Evolutionary conservation across 2,113 vertebrate species (phyloP), one percentile per base, ranked within the genome.

Genomic region (Sylvietta virens): DNA sequence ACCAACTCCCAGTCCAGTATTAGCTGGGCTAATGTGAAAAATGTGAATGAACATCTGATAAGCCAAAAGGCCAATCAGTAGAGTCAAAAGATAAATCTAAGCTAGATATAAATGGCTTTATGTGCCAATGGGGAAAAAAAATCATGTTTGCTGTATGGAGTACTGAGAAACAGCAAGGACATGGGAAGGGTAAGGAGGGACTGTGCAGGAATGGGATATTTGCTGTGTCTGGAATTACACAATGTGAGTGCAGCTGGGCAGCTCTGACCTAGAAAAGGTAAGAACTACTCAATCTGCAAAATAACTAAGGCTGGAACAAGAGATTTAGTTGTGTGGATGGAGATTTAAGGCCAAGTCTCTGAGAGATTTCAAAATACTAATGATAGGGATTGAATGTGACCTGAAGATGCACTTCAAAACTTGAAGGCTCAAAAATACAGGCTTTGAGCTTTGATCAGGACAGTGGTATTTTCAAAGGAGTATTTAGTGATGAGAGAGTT

Each of bases 211-310:
- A 8, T 12, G 5, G 33, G 26, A 58, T 8, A 74, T 42, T 23
- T 4, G 0, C 64, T 73, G 23, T 35, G 39, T 72, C 31, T 79
- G 30, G 50, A 82, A 82, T 48, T 11, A 4, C 11, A 47, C 44
- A 67, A 18, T 0, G 0, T 10, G 6, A 56, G 44, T 0, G 1
- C 60, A 64, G 40, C 16, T 64, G 27, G 31, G 22, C 33, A 73
- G 76, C 7, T 77, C 51, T 57, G 72, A 86, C 42, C 48, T 35
- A 53, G 30, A 9, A 54, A 81, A 80, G 48, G 26, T 56, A 91
- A 76, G 70, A 72, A 53, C 13, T 79, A 37, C 37, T 50, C 61
- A 50, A 72, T 73, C 42, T 92, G 62, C 48, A 89, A 84, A 89
- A 91, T 39, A 88, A 67, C 27, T 73, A 48, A 74, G 35, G 61